Percentiles rank a stretch among this genome's conserved stretches.
Conservation (phyloP, 2,113 vertebrate species). For the Eudyptes chrysolophus region DNA sequence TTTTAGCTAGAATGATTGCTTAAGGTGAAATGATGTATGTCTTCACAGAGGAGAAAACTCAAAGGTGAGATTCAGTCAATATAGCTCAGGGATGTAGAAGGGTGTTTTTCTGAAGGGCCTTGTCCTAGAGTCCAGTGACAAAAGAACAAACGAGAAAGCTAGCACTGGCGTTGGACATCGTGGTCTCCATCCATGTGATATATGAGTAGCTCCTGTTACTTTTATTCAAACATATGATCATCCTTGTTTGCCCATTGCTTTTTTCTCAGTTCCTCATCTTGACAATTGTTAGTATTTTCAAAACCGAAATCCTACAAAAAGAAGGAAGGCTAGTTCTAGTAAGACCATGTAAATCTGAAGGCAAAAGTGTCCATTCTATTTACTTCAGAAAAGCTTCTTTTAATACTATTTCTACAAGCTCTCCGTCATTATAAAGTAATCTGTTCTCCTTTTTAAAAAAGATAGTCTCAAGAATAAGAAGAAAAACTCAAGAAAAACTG, state of each 20-base stretch:
- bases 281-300: background rate
- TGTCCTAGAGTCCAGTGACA: background rate
- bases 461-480: background rate
- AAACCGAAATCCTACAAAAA: background rate
- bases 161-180: background rate
- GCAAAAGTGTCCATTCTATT: background rate
- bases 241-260: background rate
- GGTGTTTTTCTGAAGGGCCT: background rate
- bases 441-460: background rate
- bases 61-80: background rate
- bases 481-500: background rate
- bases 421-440: background rate
- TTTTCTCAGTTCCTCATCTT: background rate
- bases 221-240: background rate
- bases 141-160: background rate
- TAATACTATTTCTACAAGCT: background rate
- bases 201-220: background rate
- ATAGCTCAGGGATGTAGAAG: background rate
- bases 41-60: background rate
- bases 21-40: background rate
- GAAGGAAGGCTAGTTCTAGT: background rate
- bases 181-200: background rate
- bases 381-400: background rate
- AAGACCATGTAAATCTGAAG: background rate
- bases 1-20: background rate